phyloP scores from a whole-genome alignment of 1,140 invertebrate species.

The Pinna nobilis region DNA sequence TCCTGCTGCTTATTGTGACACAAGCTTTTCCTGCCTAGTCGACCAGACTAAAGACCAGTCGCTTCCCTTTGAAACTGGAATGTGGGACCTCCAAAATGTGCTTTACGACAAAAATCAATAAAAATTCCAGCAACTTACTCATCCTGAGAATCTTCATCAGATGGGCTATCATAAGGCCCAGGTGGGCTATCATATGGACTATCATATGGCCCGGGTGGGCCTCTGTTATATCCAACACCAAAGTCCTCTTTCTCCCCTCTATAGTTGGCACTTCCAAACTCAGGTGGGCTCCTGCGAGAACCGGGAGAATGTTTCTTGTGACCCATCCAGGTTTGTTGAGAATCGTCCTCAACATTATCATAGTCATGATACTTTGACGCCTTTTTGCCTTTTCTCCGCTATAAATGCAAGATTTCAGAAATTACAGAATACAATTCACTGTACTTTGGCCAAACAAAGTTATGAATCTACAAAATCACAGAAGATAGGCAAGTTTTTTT shows the following conservation, averaged over 20 bases:
- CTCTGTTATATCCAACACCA: too few species aligned
- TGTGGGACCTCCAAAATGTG: too few species aligned
- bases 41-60: too few species aligned
- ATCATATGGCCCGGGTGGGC: not conserved
- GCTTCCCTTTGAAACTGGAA: too few species aligned
- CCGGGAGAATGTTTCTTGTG: conserved; percentile 18
- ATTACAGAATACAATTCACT: not conserved
- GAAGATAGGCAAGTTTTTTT: too few species aligned
- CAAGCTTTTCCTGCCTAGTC: too few species aligned
- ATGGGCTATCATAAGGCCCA: conserved; percentile 66
- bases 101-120: too few species aligned
- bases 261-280: conserved; percentile 10
- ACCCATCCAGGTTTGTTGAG: conserved; percentile 24
- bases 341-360: conserved; percentile 46
- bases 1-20: too few species aligned
- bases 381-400: conserved; percentile 26
- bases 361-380: conserved; percentile 53
- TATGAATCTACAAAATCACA: not conserved
- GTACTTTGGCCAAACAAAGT: not conserved
- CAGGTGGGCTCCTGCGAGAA: conserved; percentile 25
- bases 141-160: conserved; percentile 65
- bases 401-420: not conserved
- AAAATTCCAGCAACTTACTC: conserved; percentile 60
- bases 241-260: not conserved
- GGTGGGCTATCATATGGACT: conserved; percentile 61